These are phyloP conservation scores for Scaptodrosophila latifasciaeformis DNA, from an alignment of 2,888 invertebrate genomes.

Conservation along the genomic window DNA sequence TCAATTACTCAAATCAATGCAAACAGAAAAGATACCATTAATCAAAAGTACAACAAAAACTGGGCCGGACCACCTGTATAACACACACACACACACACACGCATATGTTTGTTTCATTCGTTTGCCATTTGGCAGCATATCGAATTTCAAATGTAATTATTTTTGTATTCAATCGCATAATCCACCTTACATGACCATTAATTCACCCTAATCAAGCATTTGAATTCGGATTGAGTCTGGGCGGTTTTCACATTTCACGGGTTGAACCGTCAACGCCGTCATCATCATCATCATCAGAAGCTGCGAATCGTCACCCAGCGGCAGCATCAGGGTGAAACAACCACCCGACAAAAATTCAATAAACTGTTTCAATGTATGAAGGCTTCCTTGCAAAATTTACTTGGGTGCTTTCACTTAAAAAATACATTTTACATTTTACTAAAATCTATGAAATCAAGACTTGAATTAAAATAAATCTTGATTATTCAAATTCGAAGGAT, in stretches of 20 bases:
- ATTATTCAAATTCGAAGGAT: too few species aligned
- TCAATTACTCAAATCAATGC: conserved; percentile 53
- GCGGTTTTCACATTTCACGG: too few species aligned
- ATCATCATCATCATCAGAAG: conserved; percentile 8
- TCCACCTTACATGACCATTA: conserved; percentile 75
- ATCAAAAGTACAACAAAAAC: conserved; percentile 29
- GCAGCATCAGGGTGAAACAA: conserved; percentile 17
- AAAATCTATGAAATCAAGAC: too few species aligned
- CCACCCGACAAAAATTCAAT: conserved; percentile 33
- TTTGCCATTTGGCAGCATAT: conserved; percentile 61
- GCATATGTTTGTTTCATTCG: conserved; percentile 5
- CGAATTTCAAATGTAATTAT: conserved; percentile 74
- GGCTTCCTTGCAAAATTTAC: too few species aligned
- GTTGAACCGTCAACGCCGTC: conserved; percentile 42
- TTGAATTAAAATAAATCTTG: too few species aligned
- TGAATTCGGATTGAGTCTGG: too few species aligned
- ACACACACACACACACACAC: conserved; percentile 11
- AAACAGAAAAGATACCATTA: conserved; percentile 42
- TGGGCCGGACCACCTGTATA: conserved; percentile 38
- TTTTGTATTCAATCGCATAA: conserved; percentile 72
- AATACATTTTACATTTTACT: too few species aligned
- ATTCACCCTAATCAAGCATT: conserved; percentile 73
- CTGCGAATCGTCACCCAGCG: conserved; percentile 16
- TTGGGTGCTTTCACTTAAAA: too few species aligned
- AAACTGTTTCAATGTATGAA: background rate